These are phyloP conservation scores for Hirtodrosophila confusa DNA, from an alignment of 2,888 invertebrate species.

Conservation along the genomic window DNA sequence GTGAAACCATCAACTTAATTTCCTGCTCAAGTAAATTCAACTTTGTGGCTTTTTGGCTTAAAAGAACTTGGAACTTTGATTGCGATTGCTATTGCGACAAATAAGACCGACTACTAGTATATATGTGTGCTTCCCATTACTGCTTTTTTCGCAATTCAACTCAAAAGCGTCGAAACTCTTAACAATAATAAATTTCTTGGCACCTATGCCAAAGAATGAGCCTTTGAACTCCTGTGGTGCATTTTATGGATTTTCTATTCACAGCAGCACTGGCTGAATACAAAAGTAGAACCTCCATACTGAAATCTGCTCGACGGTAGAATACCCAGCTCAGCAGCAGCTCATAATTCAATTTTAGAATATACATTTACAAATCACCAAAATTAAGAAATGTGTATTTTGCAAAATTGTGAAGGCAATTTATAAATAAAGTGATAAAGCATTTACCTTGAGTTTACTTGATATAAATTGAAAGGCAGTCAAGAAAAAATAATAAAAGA, in stretches of 20 bases:
- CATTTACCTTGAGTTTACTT: too few species aligned
- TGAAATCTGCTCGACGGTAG: not conserved
- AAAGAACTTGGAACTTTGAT: conserved; percentile 71
- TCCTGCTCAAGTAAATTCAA: conserved; percentile 75
- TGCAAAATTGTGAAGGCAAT: too few species aligned
- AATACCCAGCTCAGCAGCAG: conserved; percentile 11
- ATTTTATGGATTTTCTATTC: conserved; percentile 67
- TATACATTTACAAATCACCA: too few species aligned
- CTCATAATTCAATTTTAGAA: too few species aligned
- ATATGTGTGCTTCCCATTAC: conserved; percentile 1
- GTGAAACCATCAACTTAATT: conserved; percentile 74
- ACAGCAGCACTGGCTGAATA: conserved; percentile 23
- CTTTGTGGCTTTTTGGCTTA: conserved; percentile 71
- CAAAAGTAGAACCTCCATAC: not conserved
- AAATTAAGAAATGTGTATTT: too few species aligned
- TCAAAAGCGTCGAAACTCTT: conserved; percentile 36
- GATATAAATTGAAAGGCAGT: too few species aligned
- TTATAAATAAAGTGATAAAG: too few species aligned
- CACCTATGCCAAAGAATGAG: conserved; percentile 67
- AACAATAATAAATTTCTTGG: conserved; percentile 66
- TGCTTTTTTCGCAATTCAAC: conserved; percentile 15
- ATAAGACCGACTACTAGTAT: conserved; percentile 29
- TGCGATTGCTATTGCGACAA: conserved; percentile 74
- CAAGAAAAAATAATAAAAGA: too few species aligned
- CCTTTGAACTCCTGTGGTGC: conserved; percentile 70